Percentiles rank a stretch among this genome's conserved stretches.
These are phyloP conservation scores for Mimumesa dahlbomi DNA, from an alignment of 2,888 invertebrate genomes.

Conservation along the genomic window DNA sequence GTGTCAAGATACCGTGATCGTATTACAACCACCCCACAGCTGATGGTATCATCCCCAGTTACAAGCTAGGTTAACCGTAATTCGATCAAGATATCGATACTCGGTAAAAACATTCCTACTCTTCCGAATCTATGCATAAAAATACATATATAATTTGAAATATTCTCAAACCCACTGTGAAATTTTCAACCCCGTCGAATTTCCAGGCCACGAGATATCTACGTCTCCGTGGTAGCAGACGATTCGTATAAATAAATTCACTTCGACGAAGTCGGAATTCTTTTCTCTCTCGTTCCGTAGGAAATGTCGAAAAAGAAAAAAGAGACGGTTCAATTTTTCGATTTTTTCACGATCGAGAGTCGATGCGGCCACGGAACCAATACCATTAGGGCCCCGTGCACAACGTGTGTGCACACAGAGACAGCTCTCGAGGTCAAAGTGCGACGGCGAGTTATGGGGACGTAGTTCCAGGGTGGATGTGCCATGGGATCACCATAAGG, in stretches of 20 bases:
- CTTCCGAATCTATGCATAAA: too few relatives aligned
- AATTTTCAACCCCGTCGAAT: too few relatives aligned
- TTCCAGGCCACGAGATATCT: too few relatives aligned
- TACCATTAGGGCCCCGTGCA: constrained; percentile 69
- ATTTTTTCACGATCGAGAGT: not conserved
- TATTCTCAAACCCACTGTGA: too few relatives aligned
- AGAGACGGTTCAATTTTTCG: not conserved
- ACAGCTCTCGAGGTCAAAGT: constrained; percentile 55
- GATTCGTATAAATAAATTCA: too few relatives aligned
- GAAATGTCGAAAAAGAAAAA: not conserved
- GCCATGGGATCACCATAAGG: constrained; percentile 79
- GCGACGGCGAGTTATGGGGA: constrained; percentile 74
- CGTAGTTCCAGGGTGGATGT: constrained; percentile 71
- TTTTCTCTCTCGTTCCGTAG: too few relatives aligned
- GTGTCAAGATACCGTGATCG: constrained; percentile 59
- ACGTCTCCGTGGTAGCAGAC: too few relatives aligned
- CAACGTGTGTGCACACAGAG: constrained; percentile 33
- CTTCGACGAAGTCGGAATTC: too few relatives aligned
- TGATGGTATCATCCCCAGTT: constrained; percentile 41
- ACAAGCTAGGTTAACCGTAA: constrained; percentile 36
- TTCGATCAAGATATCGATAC: constrained; percentile 21
- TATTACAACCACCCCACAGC: constrained; percentile 47
- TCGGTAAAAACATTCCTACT: too few relatives aligned
- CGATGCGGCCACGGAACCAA: constrained; percentile 67
- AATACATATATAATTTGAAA: too few relatives aligned